These are phyloP conservation scores for Hirtodrosophila cameraria DNA, from an alignment of 2,888 invertebrate species.

Conservation along the genomic window DNA sequence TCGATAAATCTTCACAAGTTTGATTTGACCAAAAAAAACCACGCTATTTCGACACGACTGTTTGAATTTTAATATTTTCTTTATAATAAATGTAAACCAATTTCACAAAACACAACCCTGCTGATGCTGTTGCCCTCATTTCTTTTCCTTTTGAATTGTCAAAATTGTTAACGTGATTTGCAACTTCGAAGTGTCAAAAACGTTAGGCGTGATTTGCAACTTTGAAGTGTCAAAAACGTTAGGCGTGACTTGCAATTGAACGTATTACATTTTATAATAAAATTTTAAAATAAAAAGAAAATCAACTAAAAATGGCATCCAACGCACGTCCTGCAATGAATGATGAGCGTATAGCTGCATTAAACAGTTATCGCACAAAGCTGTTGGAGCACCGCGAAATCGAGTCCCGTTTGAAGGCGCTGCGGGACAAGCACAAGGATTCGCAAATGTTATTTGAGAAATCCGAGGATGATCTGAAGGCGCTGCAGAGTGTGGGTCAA, in stretches of 20 bases:
- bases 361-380: constrained; percentile 95
- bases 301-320: constrained; percentile 23
- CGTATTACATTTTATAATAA: constrained; percentile 2
- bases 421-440: constrained; percentile 96
- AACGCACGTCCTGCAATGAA: background rate
- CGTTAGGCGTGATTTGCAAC: constrained; percentile 50
- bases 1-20: too few species aligned
- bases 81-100: too few species aligned
- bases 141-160: constrained; percentile 19
- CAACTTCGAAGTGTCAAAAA: constrained; percentile 41
- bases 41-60: too few species aligned
- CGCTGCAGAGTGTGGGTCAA: constrained; percentile 98
- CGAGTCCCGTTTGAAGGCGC: constrained; percentile 95
- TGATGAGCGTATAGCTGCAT: constrained; percentile 88
- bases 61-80: too few species aligned
- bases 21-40: too few species aligned
- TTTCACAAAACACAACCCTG: too few species aligned
- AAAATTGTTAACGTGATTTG: constrained; percentile 46
- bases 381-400: constrained; percentile 97
- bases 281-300: constrained; percentile 20
- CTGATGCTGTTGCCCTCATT: background rate
- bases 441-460: constrained; percentile 98
- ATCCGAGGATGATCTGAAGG: constrained; percentile 99
- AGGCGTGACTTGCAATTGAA: constrained; percentile 51
- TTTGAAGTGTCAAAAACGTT: constrained; percentile 32